Percentiles rank a stretch among this genome's conserved stretches.
phyloP scores from a whole-genome alignment of 2,113 vertebrate species.

The Nerophis ophidion region DNA sequence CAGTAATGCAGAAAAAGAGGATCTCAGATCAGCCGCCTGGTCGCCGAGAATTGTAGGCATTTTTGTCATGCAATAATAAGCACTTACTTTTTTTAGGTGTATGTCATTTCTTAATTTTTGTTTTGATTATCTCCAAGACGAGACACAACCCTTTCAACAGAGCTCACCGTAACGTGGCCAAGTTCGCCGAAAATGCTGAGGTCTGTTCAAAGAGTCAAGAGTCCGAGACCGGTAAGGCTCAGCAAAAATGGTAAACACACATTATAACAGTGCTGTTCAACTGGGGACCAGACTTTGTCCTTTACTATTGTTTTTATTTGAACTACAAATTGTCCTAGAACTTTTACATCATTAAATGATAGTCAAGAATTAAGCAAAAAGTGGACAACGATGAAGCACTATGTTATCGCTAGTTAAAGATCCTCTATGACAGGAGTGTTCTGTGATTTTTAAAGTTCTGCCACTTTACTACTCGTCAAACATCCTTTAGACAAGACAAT shows the following conservation, averaged over 20 bases:
- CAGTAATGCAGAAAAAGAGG: slow-evolving; percentile 49
- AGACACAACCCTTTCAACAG: slow-evolving; percentile 90
- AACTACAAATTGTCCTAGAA: no score
- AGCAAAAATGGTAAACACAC: background rate
- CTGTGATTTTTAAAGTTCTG: no score
- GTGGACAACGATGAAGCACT: no score
- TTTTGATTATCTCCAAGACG: slow-evolving; percentile 57
- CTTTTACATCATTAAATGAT: no score
- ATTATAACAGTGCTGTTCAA: background rate
- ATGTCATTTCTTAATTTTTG: background rate
- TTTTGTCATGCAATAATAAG: background rate
- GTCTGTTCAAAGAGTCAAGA: slow-evolving; percentile 41
- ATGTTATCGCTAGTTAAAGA: no score
- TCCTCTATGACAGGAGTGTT: no score
- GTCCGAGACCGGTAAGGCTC: slow-evolving; percentile 66
- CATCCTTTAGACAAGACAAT: no score
- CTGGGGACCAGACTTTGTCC: background rate
- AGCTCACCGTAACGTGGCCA: slow-evolving; percentile 49
- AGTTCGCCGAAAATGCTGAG: slow-evolving; percentile 45
- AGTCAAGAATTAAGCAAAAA: no score
- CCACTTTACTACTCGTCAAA: no score
- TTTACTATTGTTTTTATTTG: no score
- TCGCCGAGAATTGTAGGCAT: slow-evolving; percentile 59
- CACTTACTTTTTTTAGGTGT: background rate
- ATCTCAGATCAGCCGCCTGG: slow-evolving; percentile 15